A percentile compares a stretch with the other conserved stretches of the same genome.
Conservation (phyloP, 2,797 vertebrate genomes). For the Vipera latastei region DNA sequence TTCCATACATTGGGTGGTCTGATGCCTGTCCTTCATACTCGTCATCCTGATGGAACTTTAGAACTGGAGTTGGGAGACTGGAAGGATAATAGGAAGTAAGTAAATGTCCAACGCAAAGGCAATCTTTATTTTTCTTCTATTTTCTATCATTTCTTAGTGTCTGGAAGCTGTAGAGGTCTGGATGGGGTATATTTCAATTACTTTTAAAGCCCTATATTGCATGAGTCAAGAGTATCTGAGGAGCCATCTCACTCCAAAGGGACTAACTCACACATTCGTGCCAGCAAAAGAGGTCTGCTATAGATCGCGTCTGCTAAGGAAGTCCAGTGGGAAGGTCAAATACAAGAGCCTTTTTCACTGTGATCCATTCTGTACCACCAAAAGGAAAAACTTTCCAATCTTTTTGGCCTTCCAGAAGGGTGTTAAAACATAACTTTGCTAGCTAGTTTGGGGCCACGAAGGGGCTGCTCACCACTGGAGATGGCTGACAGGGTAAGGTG, state of each 20-base stretch:
- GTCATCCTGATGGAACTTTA: constrained; percentile 85
- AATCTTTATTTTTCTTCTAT: neutral
- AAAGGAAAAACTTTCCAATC: neutral
- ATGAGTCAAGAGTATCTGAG: neutral
- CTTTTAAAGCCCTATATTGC: neutral
- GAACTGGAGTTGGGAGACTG: constrained; percentile 96
- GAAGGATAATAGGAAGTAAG: constrained; percentile 91
- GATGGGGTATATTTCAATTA: neutral
- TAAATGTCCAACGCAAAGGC: neutral
- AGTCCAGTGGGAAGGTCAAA: neutral
- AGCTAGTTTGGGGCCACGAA: neutral
- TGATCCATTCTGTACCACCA: neutral
- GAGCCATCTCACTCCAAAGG: neutral
- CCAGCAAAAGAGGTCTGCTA: neutral
- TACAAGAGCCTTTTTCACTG: neutral
- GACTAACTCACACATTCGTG: neutral
- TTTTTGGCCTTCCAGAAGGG: neutral
- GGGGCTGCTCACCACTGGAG: neutral
- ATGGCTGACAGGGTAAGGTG: neutral
- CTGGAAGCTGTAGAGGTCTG: neutral
- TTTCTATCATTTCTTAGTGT: neutral
- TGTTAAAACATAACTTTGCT: neutral
- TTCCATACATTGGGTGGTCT: constrained; percentile 91
- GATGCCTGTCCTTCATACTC: constrained; percentile 89
- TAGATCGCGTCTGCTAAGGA: neutral